Evolutionary conservation across 2,888 invertebrate species (phyloP).

Genomic region (Tineola bisselliella): DNA sequence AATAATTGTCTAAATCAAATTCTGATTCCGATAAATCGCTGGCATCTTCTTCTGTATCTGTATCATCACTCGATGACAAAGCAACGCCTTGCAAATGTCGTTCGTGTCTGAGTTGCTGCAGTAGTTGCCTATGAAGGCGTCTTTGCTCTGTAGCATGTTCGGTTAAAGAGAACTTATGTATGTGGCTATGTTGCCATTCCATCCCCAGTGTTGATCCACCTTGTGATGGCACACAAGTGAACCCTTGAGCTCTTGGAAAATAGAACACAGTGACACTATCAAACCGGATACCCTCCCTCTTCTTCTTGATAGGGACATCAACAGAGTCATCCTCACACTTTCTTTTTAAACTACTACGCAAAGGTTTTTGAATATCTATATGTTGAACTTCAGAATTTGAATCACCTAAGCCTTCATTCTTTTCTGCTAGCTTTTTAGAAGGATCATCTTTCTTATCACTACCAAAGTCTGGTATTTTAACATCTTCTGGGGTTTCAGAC

Average conservation of each 20-base stretch:
- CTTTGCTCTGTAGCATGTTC: constrained; percentile 92
- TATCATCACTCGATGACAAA: constrained; percentile 82
- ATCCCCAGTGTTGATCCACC: constrained; percentile 94
- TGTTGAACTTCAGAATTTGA: background rate
- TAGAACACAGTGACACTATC: constrained; percentile 94
- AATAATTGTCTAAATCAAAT: constrained; percentile 87
- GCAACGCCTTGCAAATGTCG: constrained; percentile 66
- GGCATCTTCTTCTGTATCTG: constrained; percentile 85
- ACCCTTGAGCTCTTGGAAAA: constrained; percentile 92
- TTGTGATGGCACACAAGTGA: constrained; percentile 90
- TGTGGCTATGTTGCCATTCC: constrained; percentile 77
- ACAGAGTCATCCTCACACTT: constrained; percentile 55
- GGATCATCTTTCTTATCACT: constrained; percentile 20
- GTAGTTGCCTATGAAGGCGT: constrained; percentile 82
- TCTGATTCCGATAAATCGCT: constrained; percentile 86
- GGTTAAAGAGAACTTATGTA: constrained; percentile 80
- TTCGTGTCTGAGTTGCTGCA: constrained; percentile 78
- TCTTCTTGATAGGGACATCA: constrained; percentile 67
- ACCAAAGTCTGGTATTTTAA: constrained; percentile 44
- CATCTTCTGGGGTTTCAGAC: constrained; percentile 75
- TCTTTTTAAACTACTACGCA: constrained; percentile 75
- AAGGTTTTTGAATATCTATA: constrained; percentile 23
- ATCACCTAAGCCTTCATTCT: background rate
- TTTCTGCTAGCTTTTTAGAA: background rate
- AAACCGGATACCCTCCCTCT: constrained; percentile 86